Evolutionary conservation across 1,140 invertebrate species (phyloP), one percentile per base, ranked within the genome.

Genomic region (Philopotamus ludificatus): DNA sequence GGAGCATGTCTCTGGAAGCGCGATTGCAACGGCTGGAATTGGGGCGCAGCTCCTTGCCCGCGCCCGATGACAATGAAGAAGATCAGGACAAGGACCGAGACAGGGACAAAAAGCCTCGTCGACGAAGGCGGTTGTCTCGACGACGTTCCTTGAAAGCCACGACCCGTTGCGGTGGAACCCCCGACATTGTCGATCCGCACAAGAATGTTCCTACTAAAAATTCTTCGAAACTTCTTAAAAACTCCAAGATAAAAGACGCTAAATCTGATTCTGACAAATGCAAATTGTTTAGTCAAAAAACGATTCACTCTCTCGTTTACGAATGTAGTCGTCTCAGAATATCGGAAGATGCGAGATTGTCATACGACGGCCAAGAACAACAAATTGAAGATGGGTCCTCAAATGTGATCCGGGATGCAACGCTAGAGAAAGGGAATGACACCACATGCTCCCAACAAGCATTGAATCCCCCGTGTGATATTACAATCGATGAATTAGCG

Each of bases 401-500:
- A n/a, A n/a, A n/a, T n/a, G n/a, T 21, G 22, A 66, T 66, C 54
- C 63, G 57, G 70, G 51, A 75, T 18, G 58, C 72, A 67, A 51
- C 62, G 45, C 50, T 49, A 65, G 75, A 15, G 72, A 72, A 34
- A 75, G 71, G 50, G 8, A 53, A 39, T 25, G 64, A 75, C 0
- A 74, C 72, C 18, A 73, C 79, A 12, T 87, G 86, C 72, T 86
- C 85, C 8, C 85, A 87, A 68, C 83, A 87, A 74, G 86, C 85
- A n/a, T 74, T 82, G n/a, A 83, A 85, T 58, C 84, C 85, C 42
- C 84, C 85, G 12, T 87, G 87, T 76, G 88, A 90, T 78, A 87
- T 93, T 41, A 94, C 90, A 42, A 94, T 95, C 71, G 91, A 94
- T 73, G 93, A 95, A 80, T 81, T 96, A 70, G 93, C 93, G 53